Percentiles rank a stretch among this genome's conserved stretches.
Evolutionary conservation across 2,888 invertebrate species (phyloP).

Genomic region (Ormia ochracea): DNA sequence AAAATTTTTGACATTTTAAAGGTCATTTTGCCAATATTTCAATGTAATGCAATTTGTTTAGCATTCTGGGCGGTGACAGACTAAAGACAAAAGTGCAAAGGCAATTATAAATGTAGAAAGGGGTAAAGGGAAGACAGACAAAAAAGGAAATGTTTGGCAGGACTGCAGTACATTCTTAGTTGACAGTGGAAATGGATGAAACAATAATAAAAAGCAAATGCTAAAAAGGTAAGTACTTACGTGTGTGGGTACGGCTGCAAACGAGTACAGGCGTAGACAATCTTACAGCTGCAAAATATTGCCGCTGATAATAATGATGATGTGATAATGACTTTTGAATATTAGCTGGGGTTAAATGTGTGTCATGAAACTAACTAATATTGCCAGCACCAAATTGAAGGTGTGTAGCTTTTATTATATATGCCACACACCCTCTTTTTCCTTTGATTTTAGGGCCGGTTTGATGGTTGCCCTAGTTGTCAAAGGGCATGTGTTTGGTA

Average conservation of each 20-base stretch:
- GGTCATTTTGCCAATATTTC: slow-evolving; percentile 18
- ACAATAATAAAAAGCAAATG: background rate
- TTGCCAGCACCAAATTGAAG: slow-evolving; percentile 46
- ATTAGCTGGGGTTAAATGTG: slow-evolving; percentile 32
- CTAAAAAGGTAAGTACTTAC: background rate
- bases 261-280: background rate
- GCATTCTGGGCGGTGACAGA: background rate
- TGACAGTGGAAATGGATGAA: background rate
- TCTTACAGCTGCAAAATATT: background rate
- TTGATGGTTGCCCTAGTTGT: background rate
- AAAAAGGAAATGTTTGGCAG: background rate
- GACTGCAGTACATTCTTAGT: background rate
- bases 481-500: background rate
- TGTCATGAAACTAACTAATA: slow-evolving; percentile 46
- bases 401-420: slow-evolving; percentile 33
- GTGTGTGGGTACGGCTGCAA: background rate
- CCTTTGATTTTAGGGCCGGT: background rate
- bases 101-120: background rate
- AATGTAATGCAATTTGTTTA: slow-evolving; percentile 39
- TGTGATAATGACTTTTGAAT: slow-evolving; percentile 45
- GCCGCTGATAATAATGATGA: slow-evolving; percentile 29
- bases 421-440: background rate
- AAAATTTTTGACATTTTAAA: slow-evolving; percentile 11
- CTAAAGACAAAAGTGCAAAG: background rate
- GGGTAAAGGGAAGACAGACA: background rate